A percentile compares a stretch with the other conserved stretches of the same genome.
phyloP scores from a whole-genome alignment of 2,113 vertebrate genomes.

The Pseudopodoces humilis region DNA sequence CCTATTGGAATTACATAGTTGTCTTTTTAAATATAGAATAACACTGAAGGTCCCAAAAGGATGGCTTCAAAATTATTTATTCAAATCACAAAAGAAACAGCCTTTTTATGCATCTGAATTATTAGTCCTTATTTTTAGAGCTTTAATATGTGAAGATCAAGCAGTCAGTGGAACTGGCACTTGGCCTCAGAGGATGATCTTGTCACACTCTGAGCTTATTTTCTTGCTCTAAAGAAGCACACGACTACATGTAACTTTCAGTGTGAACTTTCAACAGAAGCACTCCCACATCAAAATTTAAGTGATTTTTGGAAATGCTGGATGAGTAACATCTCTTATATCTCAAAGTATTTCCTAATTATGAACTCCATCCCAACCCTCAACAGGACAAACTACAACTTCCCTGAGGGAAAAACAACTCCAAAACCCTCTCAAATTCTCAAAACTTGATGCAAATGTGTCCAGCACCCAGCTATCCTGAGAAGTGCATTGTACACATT shows the following conservation, averaged over 20 bases:
- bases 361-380: background rate
- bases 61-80: background rate
- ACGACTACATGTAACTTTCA: background rate
- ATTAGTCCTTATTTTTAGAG: background rate
- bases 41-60: background rate
- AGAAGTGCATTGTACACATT: background rate
- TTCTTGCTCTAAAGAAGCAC: background rate
- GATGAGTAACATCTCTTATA: background rate
- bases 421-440: background rate
- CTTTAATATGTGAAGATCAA: background rate
- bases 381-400: background rate
- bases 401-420: background rate
- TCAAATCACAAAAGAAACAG: background rate
- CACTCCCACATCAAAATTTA: background rate
- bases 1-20: background rate
- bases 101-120: background rate
- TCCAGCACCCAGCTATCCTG: background rate
- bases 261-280: background rate
- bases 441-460: background rate
- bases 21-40: background rate
- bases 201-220: background rate
- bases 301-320: background rate
- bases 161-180: background rate
- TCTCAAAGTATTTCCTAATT: background rate
- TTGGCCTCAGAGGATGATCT: background rate